phyloP scores from a whole-genome alignment of 2,113 vertebrate genomes.

The Ctenomys sociabilis region DNA sequence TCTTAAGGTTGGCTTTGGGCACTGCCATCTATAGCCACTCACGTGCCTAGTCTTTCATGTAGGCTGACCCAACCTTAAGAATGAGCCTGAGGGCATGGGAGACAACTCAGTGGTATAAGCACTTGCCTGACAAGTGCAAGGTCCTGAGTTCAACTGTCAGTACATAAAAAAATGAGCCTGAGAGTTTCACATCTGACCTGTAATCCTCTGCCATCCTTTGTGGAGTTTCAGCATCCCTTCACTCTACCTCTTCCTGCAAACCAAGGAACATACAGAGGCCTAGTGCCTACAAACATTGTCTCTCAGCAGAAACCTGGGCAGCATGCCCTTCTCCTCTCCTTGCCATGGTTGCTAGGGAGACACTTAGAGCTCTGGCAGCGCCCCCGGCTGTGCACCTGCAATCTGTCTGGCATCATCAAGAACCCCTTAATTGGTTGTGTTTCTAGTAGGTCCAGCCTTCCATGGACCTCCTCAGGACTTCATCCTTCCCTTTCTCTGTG shows the following conservation, averaged over 20 bases:
- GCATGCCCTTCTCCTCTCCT: conserved; percentile 18
- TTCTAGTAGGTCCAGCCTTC: not conserved
- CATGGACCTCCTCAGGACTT: not conserved
- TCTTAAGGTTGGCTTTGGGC: not conserved
- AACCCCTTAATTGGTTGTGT: conserved; percentile 57
- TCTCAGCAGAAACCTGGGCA: conserved; percentile 70
- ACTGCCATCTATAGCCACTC: not conserved
- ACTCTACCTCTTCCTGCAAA: not conserved
- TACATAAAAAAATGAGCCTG: no score
- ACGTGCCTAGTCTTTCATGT: not conserved
- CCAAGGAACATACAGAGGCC: not conserved
- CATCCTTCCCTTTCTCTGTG: not conserved
- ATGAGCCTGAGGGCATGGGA: not conserved
- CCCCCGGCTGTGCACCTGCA: conserved; percentile 64
- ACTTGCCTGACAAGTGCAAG: no score
- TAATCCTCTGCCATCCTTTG: not conserved
- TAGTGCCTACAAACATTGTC: conserved; percentile 3
- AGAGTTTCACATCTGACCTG: not conserved
- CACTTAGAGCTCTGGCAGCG: conserved; percentile 18
- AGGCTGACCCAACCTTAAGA: not conserved
- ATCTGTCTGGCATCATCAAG: conserved; percentile 63
- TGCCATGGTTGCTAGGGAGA: conserved; percentile 70
- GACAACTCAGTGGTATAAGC: no score
- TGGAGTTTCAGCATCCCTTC: not conserved
- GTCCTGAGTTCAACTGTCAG: no score